These are phyloP conservation scores for Nineta flava DNA, from an alignment of 2,888 invertebrate genomes.

Conservation along the genomic window DNA sequence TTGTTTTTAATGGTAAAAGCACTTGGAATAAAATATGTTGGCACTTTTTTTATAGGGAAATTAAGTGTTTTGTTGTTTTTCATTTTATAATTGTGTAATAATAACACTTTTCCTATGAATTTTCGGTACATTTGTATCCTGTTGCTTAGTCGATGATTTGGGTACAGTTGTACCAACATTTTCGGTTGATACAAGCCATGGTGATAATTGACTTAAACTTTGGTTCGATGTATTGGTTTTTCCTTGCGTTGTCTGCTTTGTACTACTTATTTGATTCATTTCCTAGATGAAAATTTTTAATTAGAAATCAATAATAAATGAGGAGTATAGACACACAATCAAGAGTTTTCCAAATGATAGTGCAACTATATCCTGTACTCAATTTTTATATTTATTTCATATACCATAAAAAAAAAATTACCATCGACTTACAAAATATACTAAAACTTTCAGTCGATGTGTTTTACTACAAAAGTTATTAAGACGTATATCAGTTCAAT, in stretches of 20 bases:
- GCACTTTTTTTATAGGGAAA: too few species aligned
- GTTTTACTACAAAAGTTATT: too few species aligned
- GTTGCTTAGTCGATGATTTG: slow-evolving; percentile 41
- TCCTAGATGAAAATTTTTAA: not conserved
- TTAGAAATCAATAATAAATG: not conserved
- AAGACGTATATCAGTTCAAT: too few species aligned
- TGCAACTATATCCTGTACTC: too few species aligned
- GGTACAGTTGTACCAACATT: slow-evolving; percentile 43
- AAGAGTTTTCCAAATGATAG: too few species aligned
- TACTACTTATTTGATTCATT: slow-evolving; percentile 30
- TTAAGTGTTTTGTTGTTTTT: too few species aligned
- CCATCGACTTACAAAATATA: too few species aligned
- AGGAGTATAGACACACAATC: not conserved
- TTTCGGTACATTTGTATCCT: slow-evolving; percentile 42
- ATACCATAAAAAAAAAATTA: too few species aligned
- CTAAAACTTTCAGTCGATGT: too few species aligned
- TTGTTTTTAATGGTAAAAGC: too few species aligned
- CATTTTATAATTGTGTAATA: slow-evolving; percentile 57
- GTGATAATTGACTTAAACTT: slow-evolving; percentile 53
- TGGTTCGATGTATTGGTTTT: slow-evolving; percentile 19
- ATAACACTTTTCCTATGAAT: slow-evolving; percentile 76
- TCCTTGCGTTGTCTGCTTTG: slow-evolving; percentile 18
- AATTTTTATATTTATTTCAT: too few species aligned
- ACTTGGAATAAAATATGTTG: too few species aligned
- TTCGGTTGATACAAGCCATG: slow-evolving; percentile 69